These are phyloP conservation scores for Eugnorisma glareosa DNA, from an alignment of 2,888 invertebrate species.

Conservation along the genomic window DNA sequence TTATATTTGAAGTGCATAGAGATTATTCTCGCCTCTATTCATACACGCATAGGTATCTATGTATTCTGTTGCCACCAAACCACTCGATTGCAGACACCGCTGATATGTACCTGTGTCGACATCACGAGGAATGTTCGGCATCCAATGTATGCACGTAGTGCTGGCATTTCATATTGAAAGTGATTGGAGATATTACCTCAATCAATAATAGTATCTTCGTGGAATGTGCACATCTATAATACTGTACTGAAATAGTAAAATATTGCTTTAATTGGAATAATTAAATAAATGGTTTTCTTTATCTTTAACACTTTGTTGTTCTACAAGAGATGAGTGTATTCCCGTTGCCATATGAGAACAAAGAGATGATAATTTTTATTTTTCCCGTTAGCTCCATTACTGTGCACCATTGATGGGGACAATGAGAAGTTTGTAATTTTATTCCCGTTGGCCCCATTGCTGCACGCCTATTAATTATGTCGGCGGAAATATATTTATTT, in stretches of 20 bases:
- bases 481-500: too few species aligned
- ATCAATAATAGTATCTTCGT: neutral
- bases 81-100: conserved; percentile 6
- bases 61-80: neutral
- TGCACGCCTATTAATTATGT: too few species aligned
- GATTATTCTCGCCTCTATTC: rapidly evolving
- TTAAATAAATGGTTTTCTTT: too few species aligned
- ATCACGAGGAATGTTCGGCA: conserved; percentile 49
- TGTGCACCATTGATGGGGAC: too few species aligned
- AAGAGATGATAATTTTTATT: too few species aligned
- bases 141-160: conserved; percentile 36
- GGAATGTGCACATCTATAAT: neutral
- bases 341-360: too few species aligned
- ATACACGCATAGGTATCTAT: neutral
- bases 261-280: neutral
- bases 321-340: neutral
- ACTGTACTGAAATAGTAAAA: neutral
- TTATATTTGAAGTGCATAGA: too few species aligned
- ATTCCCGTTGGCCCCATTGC: too few species aligned
- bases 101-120: neutral
- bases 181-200: conserved; percentile 13
- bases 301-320: neutral
- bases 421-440: too few species aligned
- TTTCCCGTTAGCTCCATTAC: too few species aligned
- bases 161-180: conserved; percentile 53